These are phyloP conservation scores for Battus philenor DNA, from an alignment of 1,140 invertebrate genomes.

Conservation along the genomic window DNA sequence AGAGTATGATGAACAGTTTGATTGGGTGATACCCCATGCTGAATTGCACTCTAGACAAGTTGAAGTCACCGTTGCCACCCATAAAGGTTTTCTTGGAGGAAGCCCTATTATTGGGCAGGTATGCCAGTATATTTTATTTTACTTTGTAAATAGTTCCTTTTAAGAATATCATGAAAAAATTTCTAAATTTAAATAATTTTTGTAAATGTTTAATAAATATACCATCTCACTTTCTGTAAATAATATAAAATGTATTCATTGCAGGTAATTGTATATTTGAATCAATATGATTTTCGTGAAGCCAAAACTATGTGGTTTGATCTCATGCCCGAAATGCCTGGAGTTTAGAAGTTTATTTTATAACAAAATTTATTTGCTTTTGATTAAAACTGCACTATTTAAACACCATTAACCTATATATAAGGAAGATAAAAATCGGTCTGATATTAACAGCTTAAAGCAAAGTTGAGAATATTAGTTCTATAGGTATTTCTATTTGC, in stretches of 20 bases:
- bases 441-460: no score
- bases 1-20: constrained; percentile 92
- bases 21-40: constrained; percentile 86
- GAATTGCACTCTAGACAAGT: constrained; percentile 84
- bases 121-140: no score
- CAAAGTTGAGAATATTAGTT: no score
- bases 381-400: no score
- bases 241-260: no score
- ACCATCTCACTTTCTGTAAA: no score
- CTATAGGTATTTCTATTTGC: no score
- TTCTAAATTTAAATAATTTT: no score
- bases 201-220: no score
- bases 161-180: neutral
- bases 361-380: no score
- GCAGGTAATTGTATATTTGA: constrained; percentile 80
- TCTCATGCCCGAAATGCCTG: constrained; percentile 76
- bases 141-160: constrained; percentile 1
- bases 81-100: constrained; percentile 86
- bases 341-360: constrained; percentile 5
- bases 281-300: constrained; percentile 80
- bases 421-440: no score
- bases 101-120: constrained; percentile 90
- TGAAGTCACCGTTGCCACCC: constrained; percentile 89
- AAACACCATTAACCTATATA: no score
- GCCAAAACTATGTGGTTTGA: constrained; percentile 84